phyloP scores from a whole-genome alignment of 1,140 invertebrate species.

The Drosophila nasuta region DNA sequence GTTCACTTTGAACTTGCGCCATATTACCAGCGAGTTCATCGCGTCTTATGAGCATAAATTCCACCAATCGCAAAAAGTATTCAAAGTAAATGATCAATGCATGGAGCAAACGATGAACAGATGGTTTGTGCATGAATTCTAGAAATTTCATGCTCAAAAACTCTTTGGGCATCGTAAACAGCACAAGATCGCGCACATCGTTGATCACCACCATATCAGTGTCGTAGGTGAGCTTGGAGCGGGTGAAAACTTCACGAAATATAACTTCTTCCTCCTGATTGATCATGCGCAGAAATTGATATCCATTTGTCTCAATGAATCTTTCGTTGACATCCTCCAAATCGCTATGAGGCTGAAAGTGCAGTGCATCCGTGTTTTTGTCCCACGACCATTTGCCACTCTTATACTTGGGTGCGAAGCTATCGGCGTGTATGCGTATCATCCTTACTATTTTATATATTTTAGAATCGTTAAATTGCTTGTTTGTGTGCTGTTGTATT shows the following conservation, averaged over 20 bases:
- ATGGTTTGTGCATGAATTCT: slow-evolving; percentile 61
- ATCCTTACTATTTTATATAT: slow-evolving; percentile 20
- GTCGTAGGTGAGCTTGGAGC: slow-evolving; percentile 52
- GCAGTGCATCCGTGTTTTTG: slow-evolving; percentile 38
- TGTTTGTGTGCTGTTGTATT: no score
- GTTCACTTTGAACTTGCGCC: slow-evolving; percentile 66
- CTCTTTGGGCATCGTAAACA: slow-evolving; percentile 70
- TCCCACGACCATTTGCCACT: slow-evolving; percentile 75
- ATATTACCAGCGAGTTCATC: slow-evolving; percentile 65
- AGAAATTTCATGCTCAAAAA: slow-evolving; percentile 58
- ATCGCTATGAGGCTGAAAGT: slow-evolving; percentile 60
- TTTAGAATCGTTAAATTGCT: no score
- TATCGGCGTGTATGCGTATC: slow-evolving; percentile 61
- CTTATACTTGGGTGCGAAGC: slow-evolving; percentile 64
- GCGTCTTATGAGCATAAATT: slow-evolving; percentile 72
- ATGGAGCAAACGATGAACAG: slow-evolving; percentile 62
- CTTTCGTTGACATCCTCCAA: slow-evolving; percentile 51
- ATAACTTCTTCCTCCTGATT: slow-evolving; percentile 75
- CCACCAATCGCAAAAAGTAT: slow-evolving; percentile 73
- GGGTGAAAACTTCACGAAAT: slow-evolving; percentile 61
- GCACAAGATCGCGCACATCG: slow-evolving; percentile 69
- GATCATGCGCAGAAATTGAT: slow-evolving; percentile 58
- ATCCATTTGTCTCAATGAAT: slow-evolving; percentile 57
- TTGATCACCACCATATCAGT: slow-evolving; percentile 65
- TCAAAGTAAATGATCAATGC: slow-evolving; percentile 77